Evolutionary conservation across 2,888 invertebrate genomes (phyloP), one percentile per base, ranked within the genome.

Genomic region (Cylindroiulus punctatus): DNA sequence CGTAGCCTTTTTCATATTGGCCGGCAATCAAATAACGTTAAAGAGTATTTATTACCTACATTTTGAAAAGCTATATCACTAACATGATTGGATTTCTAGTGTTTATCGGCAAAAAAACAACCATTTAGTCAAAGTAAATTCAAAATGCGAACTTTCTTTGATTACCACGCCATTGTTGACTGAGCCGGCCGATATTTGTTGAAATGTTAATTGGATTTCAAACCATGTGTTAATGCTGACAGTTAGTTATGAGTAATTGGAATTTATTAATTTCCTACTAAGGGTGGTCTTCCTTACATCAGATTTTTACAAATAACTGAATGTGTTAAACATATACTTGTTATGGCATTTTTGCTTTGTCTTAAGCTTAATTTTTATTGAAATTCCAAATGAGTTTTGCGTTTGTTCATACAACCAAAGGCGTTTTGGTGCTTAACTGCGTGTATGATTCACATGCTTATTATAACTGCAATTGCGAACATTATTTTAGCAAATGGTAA

Each of bases 391-490:
- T 76, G 76, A 76, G 76, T 76, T 76, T 76, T 76, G 76, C 30
- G 76, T 30, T 76, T 76, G 76, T 76, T 76, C 76, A 76, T 76
- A 76, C 76, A 76, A 76, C 76, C 76, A 76, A 30, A 76, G 76
- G 76, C 76, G 26, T 76, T 76, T 76, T 76, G 76, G 76, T 76
- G 30, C 76, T 26, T 76, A 76, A 14, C 76, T 76, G 76, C 26
- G 76, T 76, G 14, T 76, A 76, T 76, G 76, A 76, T 76, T 76
- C 76, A 76, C 1, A 32, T 76, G 76, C 76, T 76, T 76, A 76
- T 65, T 65, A n/a, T n/a, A n/a, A 26, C 26, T 65, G 65, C 65
- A 26, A 65, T 65, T 26, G 65, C 26, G 26, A 57, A 65, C n/a
- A 65, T 65, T 26, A 65, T 65, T 65, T 65, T 65, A 65, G 3